Evolutionary conservation across 2,113 vertebrate genomes (phyloP).

Genomic region (Connochaetes taurinus): DNA sequence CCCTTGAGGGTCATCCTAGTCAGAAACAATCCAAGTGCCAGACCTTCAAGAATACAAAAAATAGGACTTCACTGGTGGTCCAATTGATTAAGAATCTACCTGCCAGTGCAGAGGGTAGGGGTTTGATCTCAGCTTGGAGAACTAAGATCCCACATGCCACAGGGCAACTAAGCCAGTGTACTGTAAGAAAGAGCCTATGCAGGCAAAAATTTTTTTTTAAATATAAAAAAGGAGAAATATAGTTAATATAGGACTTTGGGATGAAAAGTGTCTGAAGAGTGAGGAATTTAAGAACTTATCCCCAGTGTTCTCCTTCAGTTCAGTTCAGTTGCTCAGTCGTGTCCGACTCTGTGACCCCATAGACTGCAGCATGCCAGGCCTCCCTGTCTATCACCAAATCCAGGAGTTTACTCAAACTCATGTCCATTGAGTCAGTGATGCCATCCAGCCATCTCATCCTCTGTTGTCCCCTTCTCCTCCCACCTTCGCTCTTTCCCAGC

Average conservation of each 20-base stretch:
- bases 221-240: not conserved
- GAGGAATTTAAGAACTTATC: not conserved
- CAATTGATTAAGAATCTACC: not conserved
- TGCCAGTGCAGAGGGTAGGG: not conserved
- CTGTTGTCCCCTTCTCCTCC: not conserved
- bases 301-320: not conserved
- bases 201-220: not conserved
- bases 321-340: not conserved
- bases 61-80: not conserved
- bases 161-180: not conserved
- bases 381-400: not conserved
- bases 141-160: not conserved
- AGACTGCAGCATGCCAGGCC: not conserved
- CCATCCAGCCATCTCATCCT: not conserved
- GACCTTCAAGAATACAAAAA: not conserved
- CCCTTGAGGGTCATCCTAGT: not conserved
- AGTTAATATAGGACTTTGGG: not conserved
- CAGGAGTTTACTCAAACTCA: not conserved
- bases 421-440: not conserved
- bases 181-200: not conserved
- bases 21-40: not conserved
- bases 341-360: not conserved
- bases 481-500: rapidly evolving
- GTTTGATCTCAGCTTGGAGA: not conserved
- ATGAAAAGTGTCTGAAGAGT: not conserved